Evolutionary conservation across 2,888 invertebrate species (phyloP).

Genomic region (Synanthedon vespiformis): DNA sequence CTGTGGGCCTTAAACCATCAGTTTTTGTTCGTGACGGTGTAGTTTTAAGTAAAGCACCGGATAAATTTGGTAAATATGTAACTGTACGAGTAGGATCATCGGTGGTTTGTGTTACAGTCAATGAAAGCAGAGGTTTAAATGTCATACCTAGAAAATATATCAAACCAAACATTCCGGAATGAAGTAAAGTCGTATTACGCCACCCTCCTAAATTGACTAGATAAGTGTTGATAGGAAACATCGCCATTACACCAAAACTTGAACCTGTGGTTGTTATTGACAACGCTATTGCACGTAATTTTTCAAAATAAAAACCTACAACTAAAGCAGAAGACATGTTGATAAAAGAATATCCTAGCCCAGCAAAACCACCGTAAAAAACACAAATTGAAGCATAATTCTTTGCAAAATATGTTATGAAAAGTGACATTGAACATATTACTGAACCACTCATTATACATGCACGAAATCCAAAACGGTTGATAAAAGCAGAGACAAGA

Average conservation of each 20-base stretch:
- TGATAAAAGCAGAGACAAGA: constrained; percentile 49
- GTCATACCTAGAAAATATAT: constrained; percentile 47
- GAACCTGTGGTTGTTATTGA: constrained; percentile 43
- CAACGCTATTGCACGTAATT: constrained; percentile 41
- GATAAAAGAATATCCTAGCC: constrained; percentile 45
- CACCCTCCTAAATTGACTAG: constrained; percentile 42
- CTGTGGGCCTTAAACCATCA: constrained; percentile 19
- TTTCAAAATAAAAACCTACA: constrained; percentile 61
- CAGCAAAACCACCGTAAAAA: constrained; percentile 43
- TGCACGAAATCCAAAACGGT: constrained; percentile 55
- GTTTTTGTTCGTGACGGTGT: constrained; percentile 19
- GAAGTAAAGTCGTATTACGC: constrained; percentile 42
- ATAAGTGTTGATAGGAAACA: constrained; percentile 41
- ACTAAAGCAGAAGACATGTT: constrained; percentile 42
- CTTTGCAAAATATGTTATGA: constrained; percentile 38
- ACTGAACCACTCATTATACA: constrained; percentile 49
- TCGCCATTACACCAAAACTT: constrained; percentile 44
- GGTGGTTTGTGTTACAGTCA: constrained; percentile 37
- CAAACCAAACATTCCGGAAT: constrained; percentile 42
- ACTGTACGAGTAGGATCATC: constrained; percentile 47
- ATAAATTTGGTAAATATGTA: constrained; percentile 49
- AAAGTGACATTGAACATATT: constrained; percentile 31
- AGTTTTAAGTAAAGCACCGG: constrained; percentile 19
- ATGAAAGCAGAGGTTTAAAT: constrained; percentile 42
- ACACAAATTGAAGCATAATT: constrained; percentile 29